Evolutionary conservation across 2,113 vertebrate species (phyloP), one percentile per base, ranked within the genome.

Genomic region (Donacobius atricapilla): DNA sequence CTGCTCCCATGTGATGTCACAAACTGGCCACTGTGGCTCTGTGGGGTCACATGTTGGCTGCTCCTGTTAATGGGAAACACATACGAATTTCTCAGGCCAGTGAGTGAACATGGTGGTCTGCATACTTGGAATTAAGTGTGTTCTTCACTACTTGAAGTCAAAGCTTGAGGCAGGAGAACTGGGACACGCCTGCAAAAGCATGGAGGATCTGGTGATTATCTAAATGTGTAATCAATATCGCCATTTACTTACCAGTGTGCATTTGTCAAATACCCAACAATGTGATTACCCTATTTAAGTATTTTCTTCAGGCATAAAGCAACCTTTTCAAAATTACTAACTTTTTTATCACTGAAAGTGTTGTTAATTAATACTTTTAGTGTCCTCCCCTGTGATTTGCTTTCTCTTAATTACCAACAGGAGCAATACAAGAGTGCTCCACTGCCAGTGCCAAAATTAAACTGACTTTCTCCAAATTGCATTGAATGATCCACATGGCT

Each of bases 351-450:
- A 35, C 33, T 90, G n/a, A 80, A 94, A 94, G 16, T 83, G 47
- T 94, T 95, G 78, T 93, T 96, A 95, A 95, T 97, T 97, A 95
- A 92, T 94, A 91, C 54, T 72, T 96, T 88, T 95, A 91, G 80
- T 93, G 81, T 87, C 71, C 37, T 95, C 93, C 75, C 94, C 39
- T 63, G 90, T 63, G 93, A 85, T 88, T 87, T 94, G 44, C 82
- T 87, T 96, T 90, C 60, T 87, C 50, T 96, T 96, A 97, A 96
- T 97, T 95, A 96, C 81, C 78, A 96, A 97, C 82, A 97, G 58
- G 82, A 94, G 87, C 51, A 66, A 90, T 50, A 93, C 72, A 95
- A 79, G 77, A 91, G 73, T 33, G 48, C 37, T 93, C n/a, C 37
- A 75, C 76, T 7, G 7, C 89, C 50, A 13, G 24, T 73, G 85